Evolutionary conservation across 1,140 invertebrate species (phyloP).

Genomic region (Zaprionus lachaisei): DNA sequence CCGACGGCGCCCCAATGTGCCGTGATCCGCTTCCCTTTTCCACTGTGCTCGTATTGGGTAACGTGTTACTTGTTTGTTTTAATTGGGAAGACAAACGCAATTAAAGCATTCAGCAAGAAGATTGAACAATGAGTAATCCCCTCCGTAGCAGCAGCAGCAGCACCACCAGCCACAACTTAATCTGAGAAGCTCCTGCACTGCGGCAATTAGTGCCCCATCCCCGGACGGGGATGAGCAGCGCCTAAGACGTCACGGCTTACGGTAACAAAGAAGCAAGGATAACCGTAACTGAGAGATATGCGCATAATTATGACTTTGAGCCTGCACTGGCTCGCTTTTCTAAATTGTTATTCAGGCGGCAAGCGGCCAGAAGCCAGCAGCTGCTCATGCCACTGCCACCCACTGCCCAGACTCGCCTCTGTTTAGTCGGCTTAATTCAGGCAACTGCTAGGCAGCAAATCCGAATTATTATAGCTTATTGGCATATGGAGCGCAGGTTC

Average conservation of each 20-base stretch:
- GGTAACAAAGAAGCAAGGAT: neutral
- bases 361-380: neutral
- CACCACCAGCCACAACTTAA: neutral
- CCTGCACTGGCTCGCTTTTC: neutral
- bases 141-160: neutral
- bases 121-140: slow-evolving; percentile 76
- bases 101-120: slow-evolving; percentile 73
- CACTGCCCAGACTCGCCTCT: neutral
- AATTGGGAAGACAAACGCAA: slow-evolving; percentile 76
- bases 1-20: neutral
- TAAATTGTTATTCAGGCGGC: neutral
- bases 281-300: slow-evolving; percentile 2
- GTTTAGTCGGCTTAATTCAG: neutral
- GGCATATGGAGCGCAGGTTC: neutral
- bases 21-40: neutral
- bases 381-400: neutral
- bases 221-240: too few relatives aligned
- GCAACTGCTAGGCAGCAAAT: neutral
- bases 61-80: slow-evolving; percentile 61
- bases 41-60: neutral
- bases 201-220: neutral
- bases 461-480: neutral
- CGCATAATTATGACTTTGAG: slow-evolving; percentile 1
- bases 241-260: neutral
- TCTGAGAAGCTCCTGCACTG: neutral